Evolutionary conservation across 2,113 vertebrate genomes (phyloP), one percentile per base, ranked within the genome.

Genomic region (Alethe castanea): DNA sequence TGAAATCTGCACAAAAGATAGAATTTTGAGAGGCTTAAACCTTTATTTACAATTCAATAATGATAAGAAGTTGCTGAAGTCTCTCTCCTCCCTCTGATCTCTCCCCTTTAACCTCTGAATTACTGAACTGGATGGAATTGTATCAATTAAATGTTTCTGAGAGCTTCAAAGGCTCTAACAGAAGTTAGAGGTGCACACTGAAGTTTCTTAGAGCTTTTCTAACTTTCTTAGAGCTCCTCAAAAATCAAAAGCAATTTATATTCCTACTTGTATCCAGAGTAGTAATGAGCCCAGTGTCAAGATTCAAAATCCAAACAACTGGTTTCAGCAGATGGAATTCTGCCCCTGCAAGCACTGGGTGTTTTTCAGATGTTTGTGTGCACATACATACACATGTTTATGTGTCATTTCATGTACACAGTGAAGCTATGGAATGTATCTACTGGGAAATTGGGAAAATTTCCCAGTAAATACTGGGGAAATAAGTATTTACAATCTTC

Each of bases 1-100:
- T 92, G 84, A 95, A 96, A 89, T 91, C 84, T 9, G 3, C 57
- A 97, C 89, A 95, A 94, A 95, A 87, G 93, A 14, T 14, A 74
- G 86, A 91, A 91, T 95, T 96, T 82, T 95, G 73, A 95, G 94
- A 87, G 73, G 66, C 36, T 95, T 86, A 92, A 91, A 89, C 78
- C 73, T 94, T 87, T 96, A 69, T 82, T 95, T 91, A 65, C 59
- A 45, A 79, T 85, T 92, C 70, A 90, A 8, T 89, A 50, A 59
- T 85, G 74, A 53, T 70, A 50, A 87, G 88, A 74, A 73, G 61
- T 65, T 61, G 45, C 69, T 69, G 40, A 76, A 89, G 70, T 56
- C 60, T 81, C 48, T 73, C 61, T 65, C 57, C 40, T 85, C 66
- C 28, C 48, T 89, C 60, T n/a, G 26, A 11, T 79, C 50, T 81